These are phyloP conservation scores for Eutolmus rufibarbis DNA, from an alignment of 2,888 invertebrate genomes.

Conservation along the genomic window DNA sequence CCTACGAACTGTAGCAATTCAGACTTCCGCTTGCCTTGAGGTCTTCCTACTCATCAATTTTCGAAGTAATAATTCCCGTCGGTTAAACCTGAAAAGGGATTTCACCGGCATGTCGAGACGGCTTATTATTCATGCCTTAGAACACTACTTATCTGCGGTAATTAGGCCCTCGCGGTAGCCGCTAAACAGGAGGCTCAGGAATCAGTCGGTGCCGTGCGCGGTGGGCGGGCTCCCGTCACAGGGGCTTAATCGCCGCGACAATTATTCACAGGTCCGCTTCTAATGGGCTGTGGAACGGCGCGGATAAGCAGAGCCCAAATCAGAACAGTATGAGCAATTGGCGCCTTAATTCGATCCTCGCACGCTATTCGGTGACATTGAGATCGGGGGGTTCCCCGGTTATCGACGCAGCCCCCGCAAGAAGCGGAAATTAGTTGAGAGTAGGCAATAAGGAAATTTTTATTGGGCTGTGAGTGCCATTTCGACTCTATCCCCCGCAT, in stretches of 20 bases:
- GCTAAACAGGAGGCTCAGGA: background rate
- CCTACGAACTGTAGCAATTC: background rate
- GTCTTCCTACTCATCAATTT: constrained; percentile 8
- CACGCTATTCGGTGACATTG: constrained; percentile 27
- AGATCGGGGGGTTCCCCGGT: background rate
- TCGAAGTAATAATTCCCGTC: background rate
- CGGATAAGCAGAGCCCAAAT: background rate
- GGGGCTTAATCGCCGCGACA: background rate
- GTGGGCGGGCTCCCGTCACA: background rate
- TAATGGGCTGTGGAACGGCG: background rate
- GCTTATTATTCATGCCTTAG: background rate
- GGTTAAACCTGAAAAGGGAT: background rate
- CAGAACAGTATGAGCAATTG: background rate
- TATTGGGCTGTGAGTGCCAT: background rate
- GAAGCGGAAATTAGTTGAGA: background rate
- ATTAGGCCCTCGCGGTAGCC: background rate
- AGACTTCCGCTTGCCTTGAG: background rate
- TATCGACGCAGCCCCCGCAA: background rate
- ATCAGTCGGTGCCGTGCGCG: background rate
- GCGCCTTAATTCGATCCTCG: background rate
- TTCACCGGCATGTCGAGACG: background rate
- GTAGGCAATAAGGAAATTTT: constrained; percentile 1
- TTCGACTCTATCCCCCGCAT: background rate
- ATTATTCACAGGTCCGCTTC: constrained; percentile 7
- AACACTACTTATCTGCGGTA: constrained; percentile 14